Evolutionary conservation across 1,140 invertebrate species (phyloP).

Genomic region (Drosophila neocordata): DNA sequence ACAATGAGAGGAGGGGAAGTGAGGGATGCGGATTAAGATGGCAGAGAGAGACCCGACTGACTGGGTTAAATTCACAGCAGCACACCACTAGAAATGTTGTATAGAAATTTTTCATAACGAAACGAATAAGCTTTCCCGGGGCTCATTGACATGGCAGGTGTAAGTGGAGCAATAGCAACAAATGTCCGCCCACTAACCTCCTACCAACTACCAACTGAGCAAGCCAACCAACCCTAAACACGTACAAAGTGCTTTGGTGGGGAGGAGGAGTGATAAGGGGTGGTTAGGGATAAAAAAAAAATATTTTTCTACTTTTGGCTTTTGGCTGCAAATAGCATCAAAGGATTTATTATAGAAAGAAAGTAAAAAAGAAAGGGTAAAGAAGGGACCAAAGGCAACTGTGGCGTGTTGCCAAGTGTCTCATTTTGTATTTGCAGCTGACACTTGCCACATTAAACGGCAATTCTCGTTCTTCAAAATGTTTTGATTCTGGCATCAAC

Average conservation of each 20-base stretch:
- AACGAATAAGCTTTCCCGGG: conserved; percentile 56
- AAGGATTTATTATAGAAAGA: conserved; percentile 67
- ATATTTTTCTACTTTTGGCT: conserved; percentile 78
- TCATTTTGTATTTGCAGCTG: conserved; percentile 10
- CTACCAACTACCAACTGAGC: neutral
- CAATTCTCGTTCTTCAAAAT: neutral
- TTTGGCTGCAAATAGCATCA: conserved; percentile 75
- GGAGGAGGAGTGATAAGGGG: no score
- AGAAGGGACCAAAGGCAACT: neutral
- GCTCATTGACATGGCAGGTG: conserved; percentile 27
- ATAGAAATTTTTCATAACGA: conserved; percentile 59
- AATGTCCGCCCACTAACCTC: neutral
- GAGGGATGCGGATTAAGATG: neutral
- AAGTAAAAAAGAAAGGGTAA: neutral
- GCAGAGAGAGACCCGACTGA: neutral
- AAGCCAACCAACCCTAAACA: conserved; percentile 7
- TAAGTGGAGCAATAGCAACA: conserved; percentile 37
- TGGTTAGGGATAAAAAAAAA: conserved; percentile 36
- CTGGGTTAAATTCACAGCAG: conserved; percentile 3
- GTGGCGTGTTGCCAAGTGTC: conserved; percentile 2
- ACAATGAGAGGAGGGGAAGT: conserved; percentile 20
- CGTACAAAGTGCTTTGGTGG: neutral
- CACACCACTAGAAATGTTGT: conserved; percentile 54
- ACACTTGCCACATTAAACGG: conserved; percentile 7
- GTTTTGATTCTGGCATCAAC: neutral